phyloP scores from a whole-genome alignment of 30 jellyfish, hydroid and myxozoan genomes.

The Aurelia aurita complex sp. Pacific region DNA sequence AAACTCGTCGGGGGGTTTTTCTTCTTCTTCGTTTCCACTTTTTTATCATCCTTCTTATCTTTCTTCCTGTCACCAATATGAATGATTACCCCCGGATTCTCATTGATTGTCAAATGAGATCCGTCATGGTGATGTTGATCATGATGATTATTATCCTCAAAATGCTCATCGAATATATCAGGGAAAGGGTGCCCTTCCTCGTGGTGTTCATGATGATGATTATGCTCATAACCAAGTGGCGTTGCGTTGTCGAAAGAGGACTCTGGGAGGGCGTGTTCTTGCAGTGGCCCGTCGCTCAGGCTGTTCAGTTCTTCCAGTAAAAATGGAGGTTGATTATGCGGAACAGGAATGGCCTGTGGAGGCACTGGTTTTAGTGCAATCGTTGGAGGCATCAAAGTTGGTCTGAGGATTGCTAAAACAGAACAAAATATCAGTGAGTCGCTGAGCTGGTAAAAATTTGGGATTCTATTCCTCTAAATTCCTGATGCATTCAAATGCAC shows the following conservation, averaged over 20 bases:
- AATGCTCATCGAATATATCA: constrained; percentile 36
- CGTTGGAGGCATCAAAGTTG: constrained; percentile 87
- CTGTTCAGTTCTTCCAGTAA: constrained; percentile 62
- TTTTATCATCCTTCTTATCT: constrained; percentile 24
- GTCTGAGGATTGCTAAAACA: constrained; percentile 65
- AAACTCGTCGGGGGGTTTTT: constrained; percentile 56
- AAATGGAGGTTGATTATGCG: constrained; percentile 69
- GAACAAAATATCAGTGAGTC: not conserved
- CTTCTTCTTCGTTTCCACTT: constrained; percentile 30
- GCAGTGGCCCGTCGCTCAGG: constrained; percentile 48
- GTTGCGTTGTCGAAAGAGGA: constrained; percentile 22
- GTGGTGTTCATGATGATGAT: constrained; percentile 23
- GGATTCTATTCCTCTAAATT: too few relatives aligned
- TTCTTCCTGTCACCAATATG: constrained; percentile 55
- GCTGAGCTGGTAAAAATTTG: too few relatives aligned
- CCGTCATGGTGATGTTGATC: constrained; percentile 25
- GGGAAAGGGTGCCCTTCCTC: constrained; percentile 49
- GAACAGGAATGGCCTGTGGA: constrained; percentile 96
- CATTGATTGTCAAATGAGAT: constrained; percentile 28
- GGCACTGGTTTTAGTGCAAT: constrained; percentile 65
- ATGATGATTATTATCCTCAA: constrained; percentile 16
- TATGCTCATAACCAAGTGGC: not conserved
- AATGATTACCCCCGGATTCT: constrained; percentile 35
- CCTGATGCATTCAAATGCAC: too few relatives aligned
- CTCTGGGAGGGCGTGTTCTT: constrained; percentile 61